Conservation (phyloP, 2,113 vertebrate species). For the Silurus glanis region DNA sequence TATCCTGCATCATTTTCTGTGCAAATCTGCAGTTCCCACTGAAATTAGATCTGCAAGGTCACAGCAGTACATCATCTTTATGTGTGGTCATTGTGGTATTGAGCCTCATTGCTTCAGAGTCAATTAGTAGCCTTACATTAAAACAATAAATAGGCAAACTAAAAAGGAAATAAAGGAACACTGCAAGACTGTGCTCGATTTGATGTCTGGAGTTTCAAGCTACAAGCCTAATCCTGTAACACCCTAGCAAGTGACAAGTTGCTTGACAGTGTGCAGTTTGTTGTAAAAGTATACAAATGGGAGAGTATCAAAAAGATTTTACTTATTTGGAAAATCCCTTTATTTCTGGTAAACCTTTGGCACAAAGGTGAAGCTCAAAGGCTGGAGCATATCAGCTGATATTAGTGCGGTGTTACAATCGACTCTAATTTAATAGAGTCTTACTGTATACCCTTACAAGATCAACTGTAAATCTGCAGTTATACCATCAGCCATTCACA, state of each 20-base stretch:
- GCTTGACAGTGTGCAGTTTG: neutral
- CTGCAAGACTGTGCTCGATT: neutral
- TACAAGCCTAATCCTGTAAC: neutral
- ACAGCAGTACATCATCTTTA: slow-evolving; percentile 30
- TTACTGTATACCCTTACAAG: neutral
- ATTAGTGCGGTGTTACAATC: neutral
- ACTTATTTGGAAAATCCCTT: neutral
- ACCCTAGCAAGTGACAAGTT: too few relatives aligned
- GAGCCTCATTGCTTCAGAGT: slow-evolving; percentile 9
- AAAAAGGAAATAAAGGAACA: neutral
- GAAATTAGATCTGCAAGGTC: neutral
- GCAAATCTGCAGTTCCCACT: neutral
- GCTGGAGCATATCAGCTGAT: neutral
- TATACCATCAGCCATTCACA: neutral
- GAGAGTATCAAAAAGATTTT: neutral
- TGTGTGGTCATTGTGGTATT: slow-evolving; percentile 35
- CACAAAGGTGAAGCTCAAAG: neutral
- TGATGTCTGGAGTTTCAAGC: neutral
- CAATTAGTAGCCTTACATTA: neutral
- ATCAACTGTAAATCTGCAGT: neutral
- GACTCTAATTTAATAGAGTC: neutral
- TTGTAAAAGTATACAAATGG: neutral
- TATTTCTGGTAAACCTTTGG: neutral
- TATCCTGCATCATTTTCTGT: neutral
- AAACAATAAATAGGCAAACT: neutral